Conservation (phyloP, 1,140 invertebrate genomes). For the Euschistus heros region DNA sequence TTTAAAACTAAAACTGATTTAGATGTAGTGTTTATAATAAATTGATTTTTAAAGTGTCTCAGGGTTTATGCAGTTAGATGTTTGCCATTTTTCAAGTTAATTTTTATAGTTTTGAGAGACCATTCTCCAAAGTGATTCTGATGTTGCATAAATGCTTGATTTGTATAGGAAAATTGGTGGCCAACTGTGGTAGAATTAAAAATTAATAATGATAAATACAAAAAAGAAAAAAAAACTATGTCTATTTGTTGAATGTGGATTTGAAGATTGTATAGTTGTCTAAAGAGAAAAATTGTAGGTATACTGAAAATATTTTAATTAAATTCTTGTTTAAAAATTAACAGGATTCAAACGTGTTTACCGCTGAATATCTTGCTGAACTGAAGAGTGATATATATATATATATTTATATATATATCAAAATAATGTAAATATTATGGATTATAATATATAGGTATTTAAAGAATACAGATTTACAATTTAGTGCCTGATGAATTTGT, state of each 20-base stretch:
- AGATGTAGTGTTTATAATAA: slow-evolving; percentile 28
- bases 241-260: slow-evolving; percentile 24
- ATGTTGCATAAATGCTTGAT: slow-evolving; percentile 22
- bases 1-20: slow-evolving; percentile 28
- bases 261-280: slow-evolving; percentile 22
- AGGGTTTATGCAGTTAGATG: slow-evolving; percentile 27
- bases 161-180: slow-evolving; percentile 24
- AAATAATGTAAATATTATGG: slow-evolving; percentile 23
- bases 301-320: slow-evolving; percentile 19
- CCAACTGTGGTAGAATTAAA: slow-evolving; percentile 20
- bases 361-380: slow-evolving; percentile 16
- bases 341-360: slow-evolving; percentile 14
- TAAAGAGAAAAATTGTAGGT: slow-evolving; percentile 21
- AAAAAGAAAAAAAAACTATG: slow-evolving; percentile 14
- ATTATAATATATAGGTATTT: slow-evolving; percentile 24
- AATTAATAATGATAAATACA: too few species aligned
- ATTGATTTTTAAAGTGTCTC: slow-evolving; percentile 28
- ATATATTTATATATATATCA: slow-evolving; percentile 11
- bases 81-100: slow-evolving; percentile 21
- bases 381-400: slow-evolving; percentile 8
- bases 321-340: slow-evolving; percentile 13
- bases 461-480: slow-evolving; percentile 25
- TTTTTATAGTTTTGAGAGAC: slow-evolving; percentile 17
- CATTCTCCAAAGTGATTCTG: slow-evolving; percentile 9
- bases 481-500: slow-evolving; percentile 25